Evolutionary conservation across 2,888 invertebrate species (phyloP).

Genomic region (Campoplex capitator): DNA sequence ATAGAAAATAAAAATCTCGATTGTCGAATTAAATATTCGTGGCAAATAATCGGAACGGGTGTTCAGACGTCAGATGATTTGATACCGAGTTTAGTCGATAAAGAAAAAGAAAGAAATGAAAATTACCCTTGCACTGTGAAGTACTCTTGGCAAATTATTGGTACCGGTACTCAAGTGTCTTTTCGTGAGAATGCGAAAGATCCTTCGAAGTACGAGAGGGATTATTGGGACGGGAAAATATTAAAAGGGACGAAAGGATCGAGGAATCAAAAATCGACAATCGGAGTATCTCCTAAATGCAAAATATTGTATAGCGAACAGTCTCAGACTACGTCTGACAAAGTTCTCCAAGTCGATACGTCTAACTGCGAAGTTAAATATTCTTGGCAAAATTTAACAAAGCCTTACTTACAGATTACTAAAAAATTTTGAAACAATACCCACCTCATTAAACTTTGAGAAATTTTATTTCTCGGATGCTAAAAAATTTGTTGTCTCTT

Average conservation of each 20-base stretch:
- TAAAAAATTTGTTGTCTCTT: not conserved
- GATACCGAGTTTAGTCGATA: slow-evolving; percentile 54
- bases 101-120: slow-evolving; percentile 32
- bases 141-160: slow-evolving; percentile 80
- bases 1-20: slow-evolving; percentile 12
- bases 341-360: slow-evolving; percentile 72
- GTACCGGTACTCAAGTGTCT: slow-evolving; percentile 74
- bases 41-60: slow-evolving; percentile 75
- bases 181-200: slow-evolving; percentile 56
- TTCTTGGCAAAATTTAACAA: slow-evolving; percentile 74
- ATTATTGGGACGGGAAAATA: slow-evolving; percentile 70
- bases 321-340: slow-evolving; percentile 75
- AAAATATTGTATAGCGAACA: slow-evolving; percentile 70
- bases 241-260: slow-evolving; percentile 49
- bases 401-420: slow-evolving; percentile 62
- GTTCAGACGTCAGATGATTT: slow-evolving; percentile 75
- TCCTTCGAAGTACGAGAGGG: slow-evolving; percentile 37
- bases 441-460: not conserved
- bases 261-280: slow-evolving; percentile 30
- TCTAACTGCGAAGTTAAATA: slow-evolving; percentile 71
- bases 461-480: not conserved
- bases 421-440: slow-evolving; percentile 35
- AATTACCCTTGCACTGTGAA: slow-evolving; percentile 72
- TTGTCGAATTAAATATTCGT: slow-evolving; percentile 76
- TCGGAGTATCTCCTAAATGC: not conserved